Evolutionary conservation across 2,113 vertebrate genomes (phyloP).

Genomic region (Nerophis ophidion): DNA sequence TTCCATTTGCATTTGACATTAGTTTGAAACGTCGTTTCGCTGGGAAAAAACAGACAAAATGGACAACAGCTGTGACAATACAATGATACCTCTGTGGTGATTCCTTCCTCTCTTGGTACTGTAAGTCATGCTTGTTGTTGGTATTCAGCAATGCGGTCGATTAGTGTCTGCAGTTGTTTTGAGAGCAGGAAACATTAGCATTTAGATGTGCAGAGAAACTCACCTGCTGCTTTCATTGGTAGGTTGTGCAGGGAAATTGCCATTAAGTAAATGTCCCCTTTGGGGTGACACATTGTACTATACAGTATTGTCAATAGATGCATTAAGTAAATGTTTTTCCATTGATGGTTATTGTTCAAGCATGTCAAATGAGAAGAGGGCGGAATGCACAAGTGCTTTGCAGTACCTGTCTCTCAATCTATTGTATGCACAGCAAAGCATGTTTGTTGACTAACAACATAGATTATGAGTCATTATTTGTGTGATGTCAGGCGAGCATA

Average conservation of each 20-base stretch:
- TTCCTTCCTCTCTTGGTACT: conserved; percentile 8
- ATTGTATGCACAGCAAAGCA: conserved; percentile 8
- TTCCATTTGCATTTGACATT: too few relatives aligned
- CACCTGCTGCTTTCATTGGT: conserved; percentile 37
- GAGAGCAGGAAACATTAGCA: conserved; percentile 58
- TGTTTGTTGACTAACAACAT: conserved; percentile 33
- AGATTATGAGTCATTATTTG: conserved; percentile 38
- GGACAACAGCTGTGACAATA: not conserved
- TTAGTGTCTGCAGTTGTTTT: conserved; percentile 50
- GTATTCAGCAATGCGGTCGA: conserved; percentile 46
- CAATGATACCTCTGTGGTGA: not conserved
- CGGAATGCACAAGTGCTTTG: conserved; percentile 12
- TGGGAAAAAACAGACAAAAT: not conserved
- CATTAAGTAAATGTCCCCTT: conserved; percentile 33
- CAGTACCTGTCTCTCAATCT: not conserved
- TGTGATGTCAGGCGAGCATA: conserved; percentile 14
- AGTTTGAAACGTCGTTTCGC: not conserved
- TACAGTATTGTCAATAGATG: conserved; percentile 7
- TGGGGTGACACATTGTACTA: conserved; percentile 13
- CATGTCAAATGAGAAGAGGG: conserved; percentile 9
- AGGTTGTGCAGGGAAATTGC: conserved; percentile 30
- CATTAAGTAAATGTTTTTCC: conserved; percentile 26
- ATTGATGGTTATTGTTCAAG: conserved; percentile 25
- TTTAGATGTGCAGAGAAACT: conserved; percentile 55
- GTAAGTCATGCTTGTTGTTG: conserved; percentile 42